These are phyloP conservation scores for Ceriagrion tenellum DNA, from an alignment of 2,888 invertebrate species.

Conservation along the genomic window DNA sequence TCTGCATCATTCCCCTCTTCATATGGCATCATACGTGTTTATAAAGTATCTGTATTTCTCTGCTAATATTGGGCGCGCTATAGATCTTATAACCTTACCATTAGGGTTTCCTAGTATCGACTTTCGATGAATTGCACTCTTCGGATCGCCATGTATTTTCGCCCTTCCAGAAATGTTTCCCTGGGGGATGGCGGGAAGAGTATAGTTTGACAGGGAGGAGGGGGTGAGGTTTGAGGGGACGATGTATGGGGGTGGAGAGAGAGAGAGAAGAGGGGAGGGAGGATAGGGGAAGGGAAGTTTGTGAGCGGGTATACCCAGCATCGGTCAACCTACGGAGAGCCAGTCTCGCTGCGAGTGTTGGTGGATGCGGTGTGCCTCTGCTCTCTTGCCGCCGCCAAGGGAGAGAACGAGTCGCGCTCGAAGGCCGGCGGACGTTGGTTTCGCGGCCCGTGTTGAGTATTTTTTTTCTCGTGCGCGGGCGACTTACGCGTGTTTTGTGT, in stretches of 20 bases:
- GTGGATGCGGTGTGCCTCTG: not conserved
- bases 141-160: too few species aligned
- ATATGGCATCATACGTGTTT: too few species aligned
- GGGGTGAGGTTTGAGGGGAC: not conserved
- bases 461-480: not conserved
- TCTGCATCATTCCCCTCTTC: too few species aligned
- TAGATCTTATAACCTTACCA: too few species aligned
- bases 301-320: conserved; percentile 47
- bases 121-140: too few species aligned
- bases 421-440: too few species aligned
- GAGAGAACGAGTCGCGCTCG: too few species aligned
- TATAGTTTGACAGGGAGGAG: not conserved
- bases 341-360: conserved; percentile 50
- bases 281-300: conserved; percentile 15
- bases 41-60: too few species aligned
- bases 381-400: not conserved
- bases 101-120: too few species aligned
- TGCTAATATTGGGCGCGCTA: too few species aligned
- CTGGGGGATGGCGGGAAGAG: conserved; percentile 4
- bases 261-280: not conserved
- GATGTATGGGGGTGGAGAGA: not conserved
- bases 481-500: not conserved
- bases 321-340: conserved; percentile 27
- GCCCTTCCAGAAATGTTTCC: conserved; percentile 28
- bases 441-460: too few species aligned